These are phyloP conservation scores for Thalassoma bifasciatum DNA, from an alignment of 2,113 vertebrate genomes.

Conservation along the genomic window DNA sequence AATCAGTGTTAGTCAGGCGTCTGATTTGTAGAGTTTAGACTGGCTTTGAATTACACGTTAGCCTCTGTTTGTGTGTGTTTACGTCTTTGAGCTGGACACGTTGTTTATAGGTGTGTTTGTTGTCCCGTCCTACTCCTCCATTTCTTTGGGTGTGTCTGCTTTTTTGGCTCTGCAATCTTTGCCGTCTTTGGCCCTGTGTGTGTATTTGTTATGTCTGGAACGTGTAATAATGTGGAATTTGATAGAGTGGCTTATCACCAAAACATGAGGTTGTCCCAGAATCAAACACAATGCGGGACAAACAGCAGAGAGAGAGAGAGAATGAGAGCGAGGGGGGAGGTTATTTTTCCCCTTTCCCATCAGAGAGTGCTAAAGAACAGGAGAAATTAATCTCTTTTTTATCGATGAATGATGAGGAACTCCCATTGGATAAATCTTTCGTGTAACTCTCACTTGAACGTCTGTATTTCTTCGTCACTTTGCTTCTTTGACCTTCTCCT, in stretches of 20 bases:
- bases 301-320: not conserved
- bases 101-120: constrained; percentile 75
- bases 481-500: too few relatives aligned
- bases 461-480: too few relatives aligned
- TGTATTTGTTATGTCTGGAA: constrained; percentile 73
- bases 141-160: constrained; percentile 65
- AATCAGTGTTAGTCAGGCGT: constrained; percentile 56
- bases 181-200: constrained; percentile 31
- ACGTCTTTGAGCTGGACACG: constrained; percentile 49
- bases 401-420: too few relatives aligned
- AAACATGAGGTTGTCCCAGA: constrained; percentile 25
- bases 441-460: too few relatives aligned
- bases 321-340: too few relatives aligned
- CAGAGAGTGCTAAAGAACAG: too few relatives aligned
- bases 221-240: constrained; percentile 67
- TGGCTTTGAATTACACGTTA: constrained; percentile 65
- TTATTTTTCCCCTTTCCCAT: not conserved
- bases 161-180: constrained; percentile 57
- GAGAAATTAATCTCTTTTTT: too few relatives aligned
- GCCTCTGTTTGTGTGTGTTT: constrained; percentile 64
- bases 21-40: constrained; percentile 60
- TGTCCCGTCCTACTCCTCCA: constrained; percentile 52
- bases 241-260: constrained; percentile 55
- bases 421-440: too few relatives aligned
- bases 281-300: constrained; percentile 20